Percentiles rank a stretch among this genome's conserved stretches.
Conservation (phyloP, 92 coral and sea anemone genomes). For the Siderastrea siderea region DNA sequence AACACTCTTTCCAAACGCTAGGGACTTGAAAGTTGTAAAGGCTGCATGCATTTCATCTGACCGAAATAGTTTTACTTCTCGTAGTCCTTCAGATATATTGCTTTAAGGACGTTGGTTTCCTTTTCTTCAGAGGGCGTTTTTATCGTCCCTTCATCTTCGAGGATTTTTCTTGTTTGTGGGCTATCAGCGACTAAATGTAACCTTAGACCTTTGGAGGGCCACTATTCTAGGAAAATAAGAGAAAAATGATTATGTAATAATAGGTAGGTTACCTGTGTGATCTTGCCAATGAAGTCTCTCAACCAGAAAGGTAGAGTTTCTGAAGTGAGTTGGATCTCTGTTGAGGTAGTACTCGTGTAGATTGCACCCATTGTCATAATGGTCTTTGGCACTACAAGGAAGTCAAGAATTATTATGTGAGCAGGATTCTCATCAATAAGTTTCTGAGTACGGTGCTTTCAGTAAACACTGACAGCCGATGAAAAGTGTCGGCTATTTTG, state of each 20-base stretch:
- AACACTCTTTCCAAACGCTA: constrained; percentile 54
- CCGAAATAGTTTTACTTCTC: constrained; percentile 46
- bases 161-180: background rate
- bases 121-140: constrained; percentile 53
- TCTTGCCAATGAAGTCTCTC: constrained; percentile 73
- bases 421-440: no score
- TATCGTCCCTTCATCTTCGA: constrained; percentile 10
- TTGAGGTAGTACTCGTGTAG: constrained; percentile 68
- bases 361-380: constrained; percentile 79
- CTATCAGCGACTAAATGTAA: no score
- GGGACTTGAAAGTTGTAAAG: constrained; percentile 43
- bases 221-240: no score
- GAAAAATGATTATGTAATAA: no score
- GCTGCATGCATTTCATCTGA: constrained; percentile 65
- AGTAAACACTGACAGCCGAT: no score
- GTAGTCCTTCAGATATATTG: constrained; percentile 67
- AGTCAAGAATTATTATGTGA: background rate
- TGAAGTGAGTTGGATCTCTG: constrained; percentile 71
- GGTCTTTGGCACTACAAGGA: constrained; percentile 48
- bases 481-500: no score
- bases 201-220: no score
- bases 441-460: no score
- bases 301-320: constrained; percentile 52
- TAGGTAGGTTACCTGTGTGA: constrained; percentile 47
- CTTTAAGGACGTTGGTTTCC: constrained; percentile 52